Evolutionary conservation across 2,113 vertebrate genomes (phyloP).

Genomic region (Brienomyrus brachyistius): DNA sequence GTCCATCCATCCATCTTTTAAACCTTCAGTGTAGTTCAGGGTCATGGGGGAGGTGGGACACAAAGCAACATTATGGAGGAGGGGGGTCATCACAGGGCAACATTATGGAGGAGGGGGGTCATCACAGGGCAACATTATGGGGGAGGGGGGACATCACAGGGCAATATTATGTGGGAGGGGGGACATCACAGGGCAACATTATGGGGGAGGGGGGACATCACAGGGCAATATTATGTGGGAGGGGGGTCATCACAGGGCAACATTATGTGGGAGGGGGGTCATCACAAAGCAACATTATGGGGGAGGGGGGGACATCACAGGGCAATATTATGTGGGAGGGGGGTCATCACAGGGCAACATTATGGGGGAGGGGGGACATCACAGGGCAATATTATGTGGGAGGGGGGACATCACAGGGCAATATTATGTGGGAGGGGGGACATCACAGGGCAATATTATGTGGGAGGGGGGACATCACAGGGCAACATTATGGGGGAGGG

Average conservation of each 20-base stretch:
- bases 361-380: too few relatives aligned
- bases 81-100: neutral
- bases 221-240: neutral
- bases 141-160: too few relatives aligned
- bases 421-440: neutral
- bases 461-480: too few relatives aligned
- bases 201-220: neutral
- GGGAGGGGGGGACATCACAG: too few relatives aligned
- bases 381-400: neutral
- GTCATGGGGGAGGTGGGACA: neutral
- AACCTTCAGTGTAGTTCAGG: neutral
- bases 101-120: neutral
- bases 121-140: too few relatives aligned
- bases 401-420: too few relatives aligned
- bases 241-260: too few relatives aligned
- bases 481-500: neutral
- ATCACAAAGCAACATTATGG: neutral
- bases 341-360: too few relatives aligned
- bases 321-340: neutral
- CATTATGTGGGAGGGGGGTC: too few relatives aligned
- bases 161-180: too few relatives aligned
- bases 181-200: too few relatives aligned
- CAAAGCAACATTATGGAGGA: neutral
- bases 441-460: too few relatives aligned
- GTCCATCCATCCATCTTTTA: neutral